These are phyloP conservation scores for Pocillopora damicornis DNA, from an alignment of 64 coral and sea anemone species.

Conservation along the genomic window DNA sequence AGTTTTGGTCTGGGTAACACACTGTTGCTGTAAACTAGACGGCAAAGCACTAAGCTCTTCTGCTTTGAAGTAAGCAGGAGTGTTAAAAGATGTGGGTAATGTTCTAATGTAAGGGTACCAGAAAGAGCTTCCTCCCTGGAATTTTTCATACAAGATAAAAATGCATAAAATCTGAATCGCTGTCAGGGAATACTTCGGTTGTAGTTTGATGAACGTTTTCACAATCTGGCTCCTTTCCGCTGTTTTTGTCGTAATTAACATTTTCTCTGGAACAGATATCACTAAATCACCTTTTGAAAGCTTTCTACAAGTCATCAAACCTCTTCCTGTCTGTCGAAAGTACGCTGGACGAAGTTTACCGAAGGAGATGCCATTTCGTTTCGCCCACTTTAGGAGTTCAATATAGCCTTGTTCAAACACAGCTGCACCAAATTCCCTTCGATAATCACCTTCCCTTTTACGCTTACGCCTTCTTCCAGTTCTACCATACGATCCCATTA, in stretches of 20 bases:
- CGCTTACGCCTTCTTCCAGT: conserved; percentile 57
- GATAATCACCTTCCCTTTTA: not conserved
- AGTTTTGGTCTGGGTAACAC: conserved; percentile 25
- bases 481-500: conserved; percentile 41
- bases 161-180: conserved; percentile 44
- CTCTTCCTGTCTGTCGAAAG: conserved; percentile 65
- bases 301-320: conserved; percentile 57
- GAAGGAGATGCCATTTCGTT: conserved; percentile 62
- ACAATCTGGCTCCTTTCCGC: conserved; percentile 48
- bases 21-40: conserved; percentile 10
- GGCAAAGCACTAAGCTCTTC: conserved; percentile 55
- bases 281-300: conserved; percentile 50
- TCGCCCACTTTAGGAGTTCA: conserved; percentile 71
- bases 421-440: not conserved
- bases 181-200: conserved; percentile 33
- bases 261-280: conserved; percentile 66
- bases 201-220: not conserved
- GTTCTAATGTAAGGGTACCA: conserved; percentile 83
- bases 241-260: conserved; percentile 65
- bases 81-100: conserved; percentile 65
- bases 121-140: conserved; percentile 53
- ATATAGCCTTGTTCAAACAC: conserved; percentile 56
- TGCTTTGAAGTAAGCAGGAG: conserved; percentile 55
- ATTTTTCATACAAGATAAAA: conserved; percentile 76
- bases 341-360: conserved; percentile 45